Evolutionary conservation across 2,888 invertebrate species (phyloP).

Genomic region (Euplexia lucipara): DNA sequence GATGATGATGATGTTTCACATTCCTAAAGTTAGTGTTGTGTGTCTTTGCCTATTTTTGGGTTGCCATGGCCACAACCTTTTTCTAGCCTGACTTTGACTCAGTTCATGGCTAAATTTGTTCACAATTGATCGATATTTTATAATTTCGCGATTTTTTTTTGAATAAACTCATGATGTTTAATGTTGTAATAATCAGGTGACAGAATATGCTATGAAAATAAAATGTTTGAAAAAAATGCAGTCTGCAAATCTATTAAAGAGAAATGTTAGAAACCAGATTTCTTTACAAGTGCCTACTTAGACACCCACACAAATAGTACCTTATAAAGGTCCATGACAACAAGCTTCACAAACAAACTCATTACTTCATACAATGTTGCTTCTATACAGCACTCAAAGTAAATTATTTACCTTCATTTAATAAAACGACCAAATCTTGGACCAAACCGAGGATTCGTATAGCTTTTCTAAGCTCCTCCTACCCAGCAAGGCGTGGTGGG

Average conservation of each 20-base stretch:
- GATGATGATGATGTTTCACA: too few relatives aligned
- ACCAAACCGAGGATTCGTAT: conserved; percentile 38
- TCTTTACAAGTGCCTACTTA: not conserved
- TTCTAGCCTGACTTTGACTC: too few relatives aligned
- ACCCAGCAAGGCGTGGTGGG: conserved; percentile 64
- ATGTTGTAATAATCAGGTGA: too few relatives aligned
- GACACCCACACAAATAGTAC: not conserved
- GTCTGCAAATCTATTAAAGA: conserved; percentile 5
- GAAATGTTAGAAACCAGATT: not conserved
- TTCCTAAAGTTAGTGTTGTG: too few relatives aligned
- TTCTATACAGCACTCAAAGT: conserved; percentile 58
- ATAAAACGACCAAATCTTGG: conserved; percentile 54
- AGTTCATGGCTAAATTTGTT: too few relatives aligned
- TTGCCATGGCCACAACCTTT: too few relatives aligned
- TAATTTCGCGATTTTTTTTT: too few relatives aligned
- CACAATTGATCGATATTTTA: too few relatives aligned
- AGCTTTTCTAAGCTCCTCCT: conserved; percentile 58
- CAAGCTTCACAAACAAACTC: conserved; percentile 57
- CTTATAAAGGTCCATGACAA: conserved; percentile 2
- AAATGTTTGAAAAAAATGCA: too few relatives aligned
- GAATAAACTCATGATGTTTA: too few relatives aligned
- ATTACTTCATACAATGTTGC: conserved; percentile 49
- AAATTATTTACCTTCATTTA: conserved; percentile 67
- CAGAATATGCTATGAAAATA: too few relatives aligned
- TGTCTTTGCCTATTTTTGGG: too few relatives aligned